Percentiles rank a stretch among this genome's conserved stretches.
phyloP scores from a whole-genome alignment of 2,888 invertebrate genomes.

The Pegoplata infirma region DNA sequence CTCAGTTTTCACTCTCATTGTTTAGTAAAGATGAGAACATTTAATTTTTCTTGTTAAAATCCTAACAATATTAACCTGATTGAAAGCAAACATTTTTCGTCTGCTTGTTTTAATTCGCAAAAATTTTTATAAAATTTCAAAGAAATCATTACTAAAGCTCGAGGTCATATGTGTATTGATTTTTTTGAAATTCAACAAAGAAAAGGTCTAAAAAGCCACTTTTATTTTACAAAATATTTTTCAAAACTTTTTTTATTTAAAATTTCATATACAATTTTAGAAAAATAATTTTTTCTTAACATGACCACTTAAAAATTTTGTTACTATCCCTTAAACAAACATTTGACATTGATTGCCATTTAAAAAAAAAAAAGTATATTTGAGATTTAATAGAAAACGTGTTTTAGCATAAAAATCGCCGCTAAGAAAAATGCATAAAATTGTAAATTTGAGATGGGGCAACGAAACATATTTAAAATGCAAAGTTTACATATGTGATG shows the following conservation, averaged over 20 bases:
- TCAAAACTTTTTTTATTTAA: background rate
- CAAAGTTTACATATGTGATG: constrained; percentile 61
- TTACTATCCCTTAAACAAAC: background rate
- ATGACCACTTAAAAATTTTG: background rate
- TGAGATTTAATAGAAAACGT: constrained; percentile 75
- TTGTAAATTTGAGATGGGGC: constrained; percentile 20
- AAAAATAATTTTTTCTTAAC: background rate
- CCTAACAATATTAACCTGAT: no score
- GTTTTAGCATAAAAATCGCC: constrained; percentile 76
- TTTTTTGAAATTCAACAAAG: no score
- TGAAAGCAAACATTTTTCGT: no score
- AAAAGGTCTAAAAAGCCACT: no score
- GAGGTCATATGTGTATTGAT: no score
- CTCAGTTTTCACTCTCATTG: no score
- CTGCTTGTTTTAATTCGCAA: no score
- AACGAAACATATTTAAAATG: constrained; percentile 33
- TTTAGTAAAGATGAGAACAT: no score
- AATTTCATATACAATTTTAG: background rate
- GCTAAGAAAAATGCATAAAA: constrained; percentile 74
- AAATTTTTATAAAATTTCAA: no score
- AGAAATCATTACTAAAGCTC: no score
- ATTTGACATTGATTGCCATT: background rate
- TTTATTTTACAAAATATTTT: background rate
- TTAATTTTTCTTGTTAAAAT: no score
- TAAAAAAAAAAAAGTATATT: constrained; percentile 4